Evolutionary conservation across 1,140 invertebrate genomes (phyloP).

Genomic region (Anastrepha obliqua): DNA sequence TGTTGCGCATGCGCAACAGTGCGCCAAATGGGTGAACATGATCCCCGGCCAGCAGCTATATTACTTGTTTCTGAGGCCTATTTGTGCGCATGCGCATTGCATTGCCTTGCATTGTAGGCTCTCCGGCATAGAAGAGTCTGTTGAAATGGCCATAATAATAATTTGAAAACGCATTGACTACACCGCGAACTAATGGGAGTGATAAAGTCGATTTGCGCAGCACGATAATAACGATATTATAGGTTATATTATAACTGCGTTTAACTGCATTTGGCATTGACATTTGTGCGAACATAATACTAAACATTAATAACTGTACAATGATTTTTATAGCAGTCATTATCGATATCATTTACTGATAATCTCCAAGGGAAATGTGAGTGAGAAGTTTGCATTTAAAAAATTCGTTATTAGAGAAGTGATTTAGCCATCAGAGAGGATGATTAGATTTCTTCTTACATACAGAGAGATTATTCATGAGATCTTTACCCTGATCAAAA

Average conservation of each 20-base stretch:
- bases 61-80: background rate
- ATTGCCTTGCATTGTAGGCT: background rate
- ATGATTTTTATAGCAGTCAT: background rate
- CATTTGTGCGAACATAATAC: slow-evolving; percentile 9
- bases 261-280: no score
- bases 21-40: background rate
- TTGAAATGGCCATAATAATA: slow-evolving; percentile 26
- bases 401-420: no score
- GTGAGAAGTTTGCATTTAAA: background rate
- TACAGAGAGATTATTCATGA: no score
- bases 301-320: slow-evolving; percentile 30
- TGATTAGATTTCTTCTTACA: no score
- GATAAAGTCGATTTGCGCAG: slow-evolving; percentile 4
- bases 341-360: slow-evolving; percentile 1
- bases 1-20: background rate
- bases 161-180: slow-evolving; percentile 33
- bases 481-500: no score
- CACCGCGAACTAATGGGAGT: background rate
- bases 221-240: background rate
- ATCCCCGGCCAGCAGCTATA: background rate
- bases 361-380: background rate
- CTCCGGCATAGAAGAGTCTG: background rate
- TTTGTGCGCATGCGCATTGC: background rate
- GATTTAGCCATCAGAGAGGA: no score
- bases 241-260: background rate